Evolutionary conservation across 1,140 invertebrate species (phyloP).

Genomic region (Hycleus cichorii): DNA sequence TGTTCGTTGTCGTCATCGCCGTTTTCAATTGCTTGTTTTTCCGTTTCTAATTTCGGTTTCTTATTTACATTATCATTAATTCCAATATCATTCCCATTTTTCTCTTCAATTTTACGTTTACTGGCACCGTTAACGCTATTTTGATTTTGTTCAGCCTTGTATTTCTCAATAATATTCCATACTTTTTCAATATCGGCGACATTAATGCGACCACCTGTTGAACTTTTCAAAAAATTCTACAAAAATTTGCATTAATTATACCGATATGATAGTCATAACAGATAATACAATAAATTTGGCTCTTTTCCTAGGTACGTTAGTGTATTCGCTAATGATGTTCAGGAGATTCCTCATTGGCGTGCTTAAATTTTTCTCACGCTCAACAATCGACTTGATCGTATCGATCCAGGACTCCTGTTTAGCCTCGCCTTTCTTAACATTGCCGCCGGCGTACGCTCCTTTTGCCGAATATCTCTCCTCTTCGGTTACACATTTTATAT

Average conservation of each 20-base stretch:
- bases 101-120: slow-evolving; percentile 5
- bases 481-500: slow-evolving; percentile 89
- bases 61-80: slow-evolving; percentile 16
- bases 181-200: slow-evolving; percentile 52
- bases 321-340: slow-evolving; percentile 61
- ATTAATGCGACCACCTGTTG: slow-evolving; percentile 48
- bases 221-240: slow-evolving; percentile 61
- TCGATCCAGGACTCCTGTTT: slow-evolving; percentile 88
- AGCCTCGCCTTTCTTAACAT: slow-evolving; percentile 75
- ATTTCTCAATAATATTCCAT: slow-evolving; percentile 62
- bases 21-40: slow-evolving; percentile 24
- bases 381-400: slow-evolving; percentile 67
- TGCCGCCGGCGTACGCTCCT: slow-evolving; percentile 59
- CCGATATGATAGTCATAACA: background rate
- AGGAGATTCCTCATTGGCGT: slow-evolving; percentile 56
- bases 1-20: slow-evolving; percentile 18
- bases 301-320: slow-evolving; percentile 90
- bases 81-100: slow-evolving; percentile 14
- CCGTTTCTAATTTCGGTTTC: slow-evolving; percentile 15
- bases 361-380: slow-evolving; percentile 51
- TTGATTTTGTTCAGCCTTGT: slow-evolving; percentile 39
- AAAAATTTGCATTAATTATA: slow-evolving; percentile 20
- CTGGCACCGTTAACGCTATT: slow-evolving; percentile 22
- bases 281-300: slow-evolving; percentile 63
- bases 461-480: slow-evolving; percentile 83